Conservation (phyloP, 2,113 vertebrate genomes). For the Sinocyclocheilus anophthalmus region DNA sequence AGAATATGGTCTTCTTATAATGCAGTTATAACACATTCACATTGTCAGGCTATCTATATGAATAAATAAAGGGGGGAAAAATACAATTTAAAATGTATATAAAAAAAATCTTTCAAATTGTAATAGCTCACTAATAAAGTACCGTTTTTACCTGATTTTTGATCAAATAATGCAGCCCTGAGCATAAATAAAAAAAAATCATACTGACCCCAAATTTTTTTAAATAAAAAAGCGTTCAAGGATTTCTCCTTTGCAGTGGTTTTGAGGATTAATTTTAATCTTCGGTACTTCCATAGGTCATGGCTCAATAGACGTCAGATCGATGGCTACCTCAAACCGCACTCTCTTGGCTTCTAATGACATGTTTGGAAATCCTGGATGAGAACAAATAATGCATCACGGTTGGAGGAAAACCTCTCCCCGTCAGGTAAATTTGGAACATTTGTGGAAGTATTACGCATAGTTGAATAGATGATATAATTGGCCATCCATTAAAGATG, state of each 20-base stretch:
- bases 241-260: not conserved
- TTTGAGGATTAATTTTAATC: not conserved
- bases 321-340: constrained; percentile 92
- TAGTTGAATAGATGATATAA: not conserved
- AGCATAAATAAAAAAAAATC: no score
- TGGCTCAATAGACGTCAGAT: constrained; percentile 94
- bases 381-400: constrained; percentile 85
- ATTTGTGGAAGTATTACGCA: not conserved
- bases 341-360: constrained; percentile 94
- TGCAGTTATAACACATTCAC: not conserved
- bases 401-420: constrained; percentile 85
- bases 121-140: no score
- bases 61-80: no score
- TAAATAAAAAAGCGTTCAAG: not conserved
- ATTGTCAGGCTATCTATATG: no score
- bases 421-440: constrained; percentile 82
- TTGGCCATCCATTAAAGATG: not conserved
- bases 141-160: no score
- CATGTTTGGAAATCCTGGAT: constrained; percentile 96
- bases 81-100: no score
- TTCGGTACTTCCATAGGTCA: constrained; percentile 70
- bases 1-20: not conserved
- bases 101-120: no score
- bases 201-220: no score
- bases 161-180: no score